Percentiles rank a stretch among this genome's conserved stretches.
Conservation (phyloP, 2,888 invertebrate genomes). For the Dasysyrphus albostriatus region DNA sequence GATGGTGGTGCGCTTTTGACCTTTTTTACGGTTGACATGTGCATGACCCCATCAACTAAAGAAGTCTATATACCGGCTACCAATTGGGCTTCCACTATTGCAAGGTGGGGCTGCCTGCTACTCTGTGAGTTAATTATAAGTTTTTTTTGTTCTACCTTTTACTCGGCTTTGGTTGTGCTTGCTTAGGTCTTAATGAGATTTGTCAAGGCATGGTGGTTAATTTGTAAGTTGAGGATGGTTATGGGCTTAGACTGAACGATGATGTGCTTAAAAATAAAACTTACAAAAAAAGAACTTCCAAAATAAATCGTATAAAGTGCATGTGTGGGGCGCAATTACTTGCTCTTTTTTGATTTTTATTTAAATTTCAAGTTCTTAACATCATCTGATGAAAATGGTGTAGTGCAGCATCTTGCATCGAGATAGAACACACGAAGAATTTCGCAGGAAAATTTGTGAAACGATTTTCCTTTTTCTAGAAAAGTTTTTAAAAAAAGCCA, state of each 20-base stretch:
- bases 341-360: background rate
- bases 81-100: background rate
- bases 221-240: conserved; percentile 41
- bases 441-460: too few species aligned
- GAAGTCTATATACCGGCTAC: conserved; percentile 46
- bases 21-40: conserved; percentile 75
- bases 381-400: too few species aligned
- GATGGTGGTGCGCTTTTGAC: conserved; percentile 63
- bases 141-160: conserved; percentile 22
- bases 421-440: too few species aligned
- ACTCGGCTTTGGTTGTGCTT: conserved; percentile 45
- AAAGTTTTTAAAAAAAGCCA: too few species aligned
- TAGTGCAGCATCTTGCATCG: too few species aligned
- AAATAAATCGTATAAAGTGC: conserved; percentile 16
- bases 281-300: conserved; percentile 19
- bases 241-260: conserved; percentile 26
- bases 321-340: background rate
- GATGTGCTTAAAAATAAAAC: conserved; percentile 41
- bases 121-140: conserved; percentile 52
- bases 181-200: conserved; percentile 67
- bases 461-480: too few species aligned
- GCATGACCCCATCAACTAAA: conserved; percentile 72
- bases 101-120: conserved; percentile 11
- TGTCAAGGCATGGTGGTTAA: conserved; percentile 49
- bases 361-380: background rate